Conservation (phyloP, 2,888 invertebrate genomes). For the Atethmia centrago region DNA sequence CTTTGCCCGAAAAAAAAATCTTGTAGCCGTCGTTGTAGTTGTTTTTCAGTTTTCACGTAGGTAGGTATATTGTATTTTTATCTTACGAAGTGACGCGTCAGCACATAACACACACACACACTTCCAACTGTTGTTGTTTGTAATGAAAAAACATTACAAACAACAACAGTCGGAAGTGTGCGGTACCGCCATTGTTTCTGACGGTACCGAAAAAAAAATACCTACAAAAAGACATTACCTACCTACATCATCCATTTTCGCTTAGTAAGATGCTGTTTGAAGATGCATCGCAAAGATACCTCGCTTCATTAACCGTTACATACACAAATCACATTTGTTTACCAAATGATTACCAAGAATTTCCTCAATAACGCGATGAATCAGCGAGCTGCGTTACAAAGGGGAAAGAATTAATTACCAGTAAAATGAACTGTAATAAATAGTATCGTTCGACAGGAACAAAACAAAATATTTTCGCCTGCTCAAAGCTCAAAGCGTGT, state of each 20-base stretch:
- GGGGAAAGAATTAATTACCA: constrained; percentile 29
- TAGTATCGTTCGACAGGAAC: constrained; percentile 24
- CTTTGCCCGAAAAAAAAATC: too few relatives aligned
- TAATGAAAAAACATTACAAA: too few relatives aligned
- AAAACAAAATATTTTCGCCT: constrained; percentile 44
- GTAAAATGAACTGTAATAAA: constrained; percentile 31
- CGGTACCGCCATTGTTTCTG: too few relatives aligned
- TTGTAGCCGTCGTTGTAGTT: not conserved
- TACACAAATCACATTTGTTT: constrained; percentile 30
- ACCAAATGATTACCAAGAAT: constrained; percentile 42
- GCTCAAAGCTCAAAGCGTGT: constrained; percentile 47
- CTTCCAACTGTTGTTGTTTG: too few relatives aligned
- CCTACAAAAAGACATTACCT: too few relatives aligned
- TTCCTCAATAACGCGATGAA: constrained; percentile 34
- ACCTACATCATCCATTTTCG: too few relatives aligned
- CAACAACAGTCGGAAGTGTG: too few relatives aligned
- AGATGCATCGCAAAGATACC: constrained; percentile 24
- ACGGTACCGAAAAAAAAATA: too few relatives aligned
- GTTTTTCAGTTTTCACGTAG: not conserved
- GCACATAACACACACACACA: too few relatives aligned
- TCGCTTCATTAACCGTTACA: constrained; percentile 30
- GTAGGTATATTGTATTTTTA: not conserved
- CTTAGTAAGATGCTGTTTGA: not conserved
- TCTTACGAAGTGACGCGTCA: too few relatives aligned
- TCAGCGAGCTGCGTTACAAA: constrained; percentile 27